Conservation (phyloP, 1,140 invertebrate species). For the Paralvinella palmiformis region DNA sequence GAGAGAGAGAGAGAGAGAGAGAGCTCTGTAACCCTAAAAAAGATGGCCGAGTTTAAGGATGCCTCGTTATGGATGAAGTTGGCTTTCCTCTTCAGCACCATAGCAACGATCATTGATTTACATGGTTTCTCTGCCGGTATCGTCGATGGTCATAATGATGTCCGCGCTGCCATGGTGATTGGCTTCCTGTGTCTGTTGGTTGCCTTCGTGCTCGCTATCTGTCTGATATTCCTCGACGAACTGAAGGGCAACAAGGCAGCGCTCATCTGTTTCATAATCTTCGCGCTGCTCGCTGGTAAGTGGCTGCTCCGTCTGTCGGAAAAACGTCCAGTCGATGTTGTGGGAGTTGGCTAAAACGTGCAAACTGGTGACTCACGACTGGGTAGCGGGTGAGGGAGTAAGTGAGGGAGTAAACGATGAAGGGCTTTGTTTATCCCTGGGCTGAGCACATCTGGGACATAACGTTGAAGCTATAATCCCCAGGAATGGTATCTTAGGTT, state of each 20-base stretch:
- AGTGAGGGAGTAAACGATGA: no score
- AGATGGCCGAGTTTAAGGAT: slow-evolving; percentile 8
- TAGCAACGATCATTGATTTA: neutral
- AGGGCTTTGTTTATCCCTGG: no score
- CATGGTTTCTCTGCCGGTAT: neutral
- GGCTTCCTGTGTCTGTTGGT: slow-evolving; percentile 4
- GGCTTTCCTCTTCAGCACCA: neutral
- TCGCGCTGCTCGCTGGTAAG: slow-evolving; percentile 1
- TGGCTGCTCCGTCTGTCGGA: neutral
- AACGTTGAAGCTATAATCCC: no score
- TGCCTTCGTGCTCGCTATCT: neutral
- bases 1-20: no score
- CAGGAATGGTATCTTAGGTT: no score
- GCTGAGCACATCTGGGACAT: no score
- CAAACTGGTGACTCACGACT: no score
- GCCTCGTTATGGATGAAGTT: neutral
- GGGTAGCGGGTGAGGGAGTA: no score
- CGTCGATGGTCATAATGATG: no score
- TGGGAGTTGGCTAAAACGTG: no score
- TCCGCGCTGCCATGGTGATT: neutral
- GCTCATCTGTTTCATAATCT: slow-evolving; percentile 1
- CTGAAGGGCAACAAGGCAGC: slow-evolving; percentile 1
- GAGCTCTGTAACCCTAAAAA: no score
- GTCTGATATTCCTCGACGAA: slow-evolving; percentile 9
- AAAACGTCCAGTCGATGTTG: no score